These are phyloP conservation scores for Dryocosmus kuriphilus DNA, from an alignment of 2,888 invertebrate species.

Conservation along the genomic window DNA sequence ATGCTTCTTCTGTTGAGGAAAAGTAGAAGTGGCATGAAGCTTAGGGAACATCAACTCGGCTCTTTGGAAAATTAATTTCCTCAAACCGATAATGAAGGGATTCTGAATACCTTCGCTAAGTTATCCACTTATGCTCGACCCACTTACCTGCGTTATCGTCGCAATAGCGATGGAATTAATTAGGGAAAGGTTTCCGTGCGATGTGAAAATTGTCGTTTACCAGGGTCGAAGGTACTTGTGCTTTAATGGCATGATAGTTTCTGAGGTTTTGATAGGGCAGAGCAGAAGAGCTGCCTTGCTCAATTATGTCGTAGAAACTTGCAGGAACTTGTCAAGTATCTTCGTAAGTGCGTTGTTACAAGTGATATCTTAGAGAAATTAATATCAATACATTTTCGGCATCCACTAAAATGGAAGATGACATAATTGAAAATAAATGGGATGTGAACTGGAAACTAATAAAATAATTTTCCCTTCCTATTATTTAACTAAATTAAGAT, in stretches of 20 bases:
- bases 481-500: too few species aligned
- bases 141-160: conserved; percentile 64
- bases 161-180: conserved; percentile 66
- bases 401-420: neutral
- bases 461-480: neutral
- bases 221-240: neutral
- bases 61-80: conserved; percentile 15
- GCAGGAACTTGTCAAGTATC: neutral
- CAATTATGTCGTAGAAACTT: neutral
- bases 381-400: neutral
- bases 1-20: neutral
- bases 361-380: neutral
- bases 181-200: conserved; percentile 42
- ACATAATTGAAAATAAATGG: neutral
- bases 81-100: conserved; percentile 13
- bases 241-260: neutral
- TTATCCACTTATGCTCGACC: conserved; percentile 65
- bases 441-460: conserved; percentile 3
- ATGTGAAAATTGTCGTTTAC: conserved; percentile 21
- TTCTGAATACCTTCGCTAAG: conserved; percentile 47
- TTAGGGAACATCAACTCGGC: neutral
- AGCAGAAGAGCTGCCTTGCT: neutral
- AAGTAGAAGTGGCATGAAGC: neutral
- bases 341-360: neutral
- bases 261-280: neutral